Conservation (phyloP, 2,888 invertebrate genomes). For the Aleiodes leptofemur region DNA sequence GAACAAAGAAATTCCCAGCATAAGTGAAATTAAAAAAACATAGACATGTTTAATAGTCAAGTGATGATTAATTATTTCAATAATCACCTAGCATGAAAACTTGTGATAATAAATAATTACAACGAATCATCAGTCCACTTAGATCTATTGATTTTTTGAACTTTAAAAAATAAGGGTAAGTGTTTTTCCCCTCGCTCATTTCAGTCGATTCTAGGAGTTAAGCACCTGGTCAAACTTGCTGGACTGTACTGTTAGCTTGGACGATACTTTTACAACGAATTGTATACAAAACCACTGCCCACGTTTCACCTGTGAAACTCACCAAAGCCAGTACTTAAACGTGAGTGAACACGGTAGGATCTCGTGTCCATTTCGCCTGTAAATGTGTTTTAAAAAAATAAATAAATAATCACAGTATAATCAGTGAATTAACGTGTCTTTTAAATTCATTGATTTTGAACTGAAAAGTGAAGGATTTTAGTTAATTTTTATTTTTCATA, state of each 20-base stretch:
- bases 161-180: conserved; percentile 5
- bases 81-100: background rate
- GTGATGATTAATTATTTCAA: background rate
- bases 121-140: conserved; percentile 15
- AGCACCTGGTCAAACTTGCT: conserved; percentile 39
- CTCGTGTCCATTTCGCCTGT: conserved; percentile 15
- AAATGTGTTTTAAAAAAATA: conserved; percentile 1
- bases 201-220: conserved; percentile 34
- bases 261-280: conserved; percentile 42
- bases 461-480: background rate
- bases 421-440: conserved; percentile 49
- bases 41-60: conserved; percentile 11
- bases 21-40: conserved; percentile 4
- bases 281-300: conserved; percentile 23
- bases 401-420: conserved; percentile 44
- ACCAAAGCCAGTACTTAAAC: conserved; percentile 42
- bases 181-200: conserved; percentile 8
- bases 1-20: no score
- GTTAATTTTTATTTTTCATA: no score
- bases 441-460: conserved; percentile 49
- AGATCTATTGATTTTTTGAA: conserved; percentile 9
- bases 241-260: conserved; percentile 18
- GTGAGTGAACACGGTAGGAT: conserved; percentile 38
- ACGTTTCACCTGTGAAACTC: conserved; percentile 43
- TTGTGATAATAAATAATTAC: background rate